phyloP scores from a whole-genome alignment of 2,888 invertebrate genomes.

The Aradus depressus region DNA sequence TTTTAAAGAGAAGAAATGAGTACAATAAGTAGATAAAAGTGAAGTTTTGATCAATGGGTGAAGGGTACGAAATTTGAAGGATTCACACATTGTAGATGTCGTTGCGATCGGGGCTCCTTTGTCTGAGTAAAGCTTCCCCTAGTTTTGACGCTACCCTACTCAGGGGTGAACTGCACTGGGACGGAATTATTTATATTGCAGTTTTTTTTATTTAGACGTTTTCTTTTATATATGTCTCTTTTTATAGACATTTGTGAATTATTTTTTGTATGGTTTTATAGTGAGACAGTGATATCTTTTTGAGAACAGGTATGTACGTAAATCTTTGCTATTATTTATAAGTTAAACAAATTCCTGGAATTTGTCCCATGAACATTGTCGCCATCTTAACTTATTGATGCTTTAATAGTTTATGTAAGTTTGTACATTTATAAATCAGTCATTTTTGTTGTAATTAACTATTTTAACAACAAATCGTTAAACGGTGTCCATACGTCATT shows the following conservation, averaged over 20 bases:
- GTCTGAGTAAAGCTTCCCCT: slow-evolving; percentile 22
- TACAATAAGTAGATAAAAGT: no score
- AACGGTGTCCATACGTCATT: slow-evolving; percentile 4
- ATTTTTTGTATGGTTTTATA: slow-evolving; percentile 12
- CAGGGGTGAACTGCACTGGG: slow-evolving; percentile 10
- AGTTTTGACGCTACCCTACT: slow-evolving; percentile 27
- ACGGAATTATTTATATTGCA: slow-evolving; percentile 10
- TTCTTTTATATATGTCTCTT: slow-evolving; percentile 2
- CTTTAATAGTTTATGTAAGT: slow-evolving; percentile 23
- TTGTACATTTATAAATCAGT: background rate
- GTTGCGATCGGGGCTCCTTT: slow-evolving; percentile 20
- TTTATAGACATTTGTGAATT: no score
- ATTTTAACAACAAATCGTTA: no score
- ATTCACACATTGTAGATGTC: slow-evolving; percentile 20
- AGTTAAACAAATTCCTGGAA: slow-evolving; percentile 26
- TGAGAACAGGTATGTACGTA: background rate
- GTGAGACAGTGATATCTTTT: background rate
- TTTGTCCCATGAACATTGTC: slow-evolving; percentile 26
- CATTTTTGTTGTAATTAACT: slow-evolving; percentile 4
- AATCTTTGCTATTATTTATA: slow-evolving; percentile 7
- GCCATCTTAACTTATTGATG: slow-evolving; percentile 29
- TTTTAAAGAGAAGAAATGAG: no score
- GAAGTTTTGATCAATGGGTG: no score
- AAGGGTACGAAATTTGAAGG: slow-evolving; percentile 15
- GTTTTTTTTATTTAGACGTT: slow-evolving; percentile 3